phyloP scores from a whole-genome alignment of 2,888 invertebrate genomes.

The Cephonodes hylas region DNA sequence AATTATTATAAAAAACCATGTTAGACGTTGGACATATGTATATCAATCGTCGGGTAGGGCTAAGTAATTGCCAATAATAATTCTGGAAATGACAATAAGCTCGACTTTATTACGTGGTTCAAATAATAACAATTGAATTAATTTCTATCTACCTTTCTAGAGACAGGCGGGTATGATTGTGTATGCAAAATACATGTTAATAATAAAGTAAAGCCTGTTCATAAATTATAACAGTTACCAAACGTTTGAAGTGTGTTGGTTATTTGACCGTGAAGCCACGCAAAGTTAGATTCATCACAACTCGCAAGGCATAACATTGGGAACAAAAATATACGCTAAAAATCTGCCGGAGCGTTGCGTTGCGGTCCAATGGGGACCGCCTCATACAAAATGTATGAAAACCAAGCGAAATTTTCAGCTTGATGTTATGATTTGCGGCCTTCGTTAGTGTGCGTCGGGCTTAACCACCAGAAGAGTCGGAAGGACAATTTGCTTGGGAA shows the following conservation, averaged over 20 bases:
- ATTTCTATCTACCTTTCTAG: too few species aligned
- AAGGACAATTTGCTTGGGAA: neutral
- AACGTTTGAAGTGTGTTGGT: neutral
- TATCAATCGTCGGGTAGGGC: too few species aligned
- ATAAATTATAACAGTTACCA: neutral
- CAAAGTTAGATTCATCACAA: neutral
- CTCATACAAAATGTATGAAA: slow-evolving; percentile 5
- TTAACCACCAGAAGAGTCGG: neutral
- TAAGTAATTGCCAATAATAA: too few species aligned
- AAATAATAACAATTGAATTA: too few species aligned
- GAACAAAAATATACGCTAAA: neutral
- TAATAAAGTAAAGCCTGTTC: neutral
- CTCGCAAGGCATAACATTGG: neutral
- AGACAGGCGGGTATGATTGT: too few species aligned
- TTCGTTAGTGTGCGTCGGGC: neutral
- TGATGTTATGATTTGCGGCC: neutral
- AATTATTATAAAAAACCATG: neutral
- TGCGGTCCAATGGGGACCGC: neutral
- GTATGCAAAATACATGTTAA: too few species aligned
- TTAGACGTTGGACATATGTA: too few species aligned
- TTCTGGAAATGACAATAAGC: too few species aligned
- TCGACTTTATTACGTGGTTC: too few species aligned
- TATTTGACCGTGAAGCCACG: neutral
- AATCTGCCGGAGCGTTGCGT: neutral
- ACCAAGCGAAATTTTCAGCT: neutral